Percentiles rank a stretch among this genome's conserved stretches.
Conservation (phyloP, 1,140 invertebrate genomes). For the Spodoptera frugiperda region DNA sequence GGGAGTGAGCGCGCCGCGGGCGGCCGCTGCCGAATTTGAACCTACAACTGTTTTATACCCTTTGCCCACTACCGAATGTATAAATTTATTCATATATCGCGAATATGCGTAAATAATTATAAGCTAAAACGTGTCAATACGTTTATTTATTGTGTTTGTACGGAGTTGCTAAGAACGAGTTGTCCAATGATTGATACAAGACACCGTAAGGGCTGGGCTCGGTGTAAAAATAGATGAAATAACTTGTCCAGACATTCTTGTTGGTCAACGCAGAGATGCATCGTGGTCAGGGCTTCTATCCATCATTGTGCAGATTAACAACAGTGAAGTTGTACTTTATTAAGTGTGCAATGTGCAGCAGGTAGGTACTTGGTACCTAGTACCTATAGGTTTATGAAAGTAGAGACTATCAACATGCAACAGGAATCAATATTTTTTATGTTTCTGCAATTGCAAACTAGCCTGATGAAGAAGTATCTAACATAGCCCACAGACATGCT, state of each 20-base stretch:
- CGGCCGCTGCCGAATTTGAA: slow-evolving; percentile 68
- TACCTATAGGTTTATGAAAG: too few species aligned
- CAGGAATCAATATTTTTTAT: too few species aligned
- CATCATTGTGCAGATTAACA: slow-evolving; percentile 13
- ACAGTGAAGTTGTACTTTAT: slow-evolving; percentile 10
- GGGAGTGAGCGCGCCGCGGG: slow-evolving; percentile 67
- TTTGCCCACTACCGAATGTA: slow-evolving; percentile 56
- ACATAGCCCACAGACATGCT: too few species aligned
- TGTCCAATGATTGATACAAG: slow-evolving; percentile 20
- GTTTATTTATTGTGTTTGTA: too few species aligned
- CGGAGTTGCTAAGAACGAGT: background rate
- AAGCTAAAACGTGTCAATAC: slow-evolving; percentile 4
- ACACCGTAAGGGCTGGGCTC: slow-evolving; percentile 7
- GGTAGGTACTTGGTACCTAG: background rate
- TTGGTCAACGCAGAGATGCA: slow-evolving; percentile 18
- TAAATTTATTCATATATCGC: slow-evolving; percentile 50
- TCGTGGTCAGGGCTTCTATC: slow-evolving; percentile 13
- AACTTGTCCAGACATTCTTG: slow-evolving; percentile 13
- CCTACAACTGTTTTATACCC: slow-evolving; percentile 60
- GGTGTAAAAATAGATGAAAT: slow-evolving; percentile 26
- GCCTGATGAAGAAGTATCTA: too few species aligned
- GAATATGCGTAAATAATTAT: slow-evolving; percentile 21
- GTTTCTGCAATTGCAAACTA: too few species aligned
- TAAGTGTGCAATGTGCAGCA: background rate
- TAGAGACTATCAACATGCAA: too few species aligned